These are phyloP conservation scores for Felis catus DNA, from an alignment of 2,113 vertebrate genomes.

Conservation along the genomic window F.catus_Fca126_mat1.0 CM031421.1:75222501-75223000, in stretches of 20 bases:
- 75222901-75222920: background rate
- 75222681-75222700: background rate
- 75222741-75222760: background rate
- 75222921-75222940: background rate
- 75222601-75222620: background rate
- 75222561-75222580: background rate
- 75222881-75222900: background rate
- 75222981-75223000: conserved; percentile 10
- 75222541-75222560: background rate
- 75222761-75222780: background rate
- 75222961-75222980: background rate
- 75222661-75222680: background rate
- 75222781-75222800: background rate
- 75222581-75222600: background rate
- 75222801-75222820: background rate
- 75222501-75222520: background rate
- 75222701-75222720: background rate
- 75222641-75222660: background rate
- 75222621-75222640: background rate
- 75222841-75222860: background rate
- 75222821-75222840: background rate
- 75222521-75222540: background rate
- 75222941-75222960: background rate
- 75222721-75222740: background rate
- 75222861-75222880: background rate